Evolutionary conservation across 2,888 invertebrate genomes (phyloP).

Genomic region (Eilema sororculum): DNA sequence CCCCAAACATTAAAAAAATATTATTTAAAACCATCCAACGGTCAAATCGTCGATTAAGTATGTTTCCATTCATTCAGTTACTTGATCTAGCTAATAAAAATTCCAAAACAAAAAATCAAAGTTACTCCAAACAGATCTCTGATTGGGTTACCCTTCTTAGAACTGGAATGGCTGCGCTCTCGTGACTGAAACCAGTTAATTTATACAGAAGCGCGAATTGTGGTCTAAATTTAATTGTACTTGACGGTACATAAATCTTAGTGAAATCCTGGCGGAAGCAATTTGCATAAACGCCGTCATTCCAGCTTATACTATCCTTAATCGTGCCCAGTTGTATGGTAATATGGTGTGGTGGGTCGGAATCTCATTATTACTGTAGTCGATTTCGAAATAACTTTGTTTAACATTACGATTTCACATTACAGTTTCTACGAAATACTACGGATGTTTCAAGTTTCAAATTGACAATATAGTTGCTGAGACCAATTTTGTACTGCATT

Average conservation of each 20-base stretch:
- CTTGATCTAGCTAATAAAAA: not conserved
- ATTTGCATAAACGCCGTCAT: constrained; percentile 82
- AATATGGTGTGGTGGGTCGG: constrained; percentile 40
- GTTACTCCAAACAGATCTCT: constrained; percentile 10
- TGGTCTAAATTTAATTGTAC: constrained; percentile 83
- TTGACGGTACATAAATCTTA: constrained; percentile 80
- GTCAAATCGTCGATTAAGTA: not conserved
- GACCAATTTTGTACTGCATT: not conserved
- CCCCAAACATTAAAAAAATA: no score
- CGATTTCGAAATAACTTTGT: not conserved
- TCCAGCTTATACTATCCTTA: constrained; percentile 70
- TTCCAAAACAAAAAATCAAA: constrained; percentile 1
- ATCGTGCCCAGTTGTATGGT: constrained; percentile 60
- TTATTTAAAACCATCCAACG: not conserved
- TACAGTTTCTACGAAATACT: not conserved
- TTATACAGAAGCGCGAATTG: constrained; percentile 74
- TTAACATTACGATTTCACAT: not conserved
- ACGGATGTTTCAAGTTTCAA: not conserved
- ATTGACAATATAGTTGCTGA: not conserved
- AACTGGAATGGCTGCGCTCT: constrained; percentile 32
- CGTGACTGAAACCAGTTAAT: constrained; percentile 70
- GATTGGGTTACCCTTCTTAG: constrained; percentile 21
- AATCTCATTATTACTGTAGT: not conserved
- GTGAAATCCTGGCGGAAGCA: constrained; percentile 80
- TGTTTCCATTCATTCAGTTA: not conserved